Evolutionary conservation across 2,113 vertebrate genomes (phyloP), one percentile per base, ranked within the genome.

Genomic region (Toxotes chatareus): DNA sequence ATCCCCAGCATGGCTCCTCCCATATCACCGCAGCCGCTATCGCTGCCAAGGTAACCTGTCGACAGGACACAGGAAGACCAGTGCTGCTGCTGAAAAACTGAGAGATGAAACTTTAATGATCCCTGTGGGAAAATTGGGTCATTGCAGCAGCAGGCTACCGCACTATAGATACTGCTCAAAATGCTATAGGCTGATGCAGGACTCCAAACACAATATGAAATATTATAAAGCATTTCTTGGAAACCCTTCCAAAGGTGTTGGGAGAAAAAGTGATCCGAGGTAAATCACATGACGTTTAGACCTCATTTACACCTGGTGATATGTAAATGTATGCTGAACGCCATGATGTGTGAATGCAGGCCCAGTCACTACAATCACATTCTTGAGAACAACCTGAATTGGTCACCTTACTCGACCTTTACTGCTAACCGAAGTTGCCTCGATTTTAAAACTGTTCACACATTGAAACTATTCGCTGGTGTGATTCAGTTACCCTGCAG

Each of bases 11-110:
- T 80, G 96, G 97, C 85, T 98, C 97, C 76, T 98, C 98, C 86
- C 98, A 99, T 94, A 99, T 99, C 95, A 99, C 98, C 19, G 97
- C 98, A 83, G 98, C 98, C 57, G 97, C 97, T 72, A 98, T 99
- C 79, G 98, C 98, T 93, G 97, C 98, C 85, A 99, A 99, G 97
- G 98, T 99, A 95, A 95, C 51, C 38, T 1, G 46, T 9, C 3
- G n/a, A 9, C n/a, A 12, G 51, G 61, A 67, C n/a, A 1, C 16
- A 3, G 12, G n/a, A 21, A 40, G 7, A 63, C 40, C 47, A 47
- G 36, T 5, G 12, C 66, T 31, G 57, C 67, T 47, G 56, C 56
- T 19, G 55, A 60, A 84, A 46, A 76, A 71, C 38, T 68, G 80
- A 56, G 34, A 31, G 68, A 79, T 81, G 16, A 88, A 88, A 83